A percentile compares a stretch with the other conserved stretches of the same genome.
Evolutionary conservation across 2,888 invertebrate genomes (phyloP).

Genomic region (Hoplodrina ambigua): DNA sequence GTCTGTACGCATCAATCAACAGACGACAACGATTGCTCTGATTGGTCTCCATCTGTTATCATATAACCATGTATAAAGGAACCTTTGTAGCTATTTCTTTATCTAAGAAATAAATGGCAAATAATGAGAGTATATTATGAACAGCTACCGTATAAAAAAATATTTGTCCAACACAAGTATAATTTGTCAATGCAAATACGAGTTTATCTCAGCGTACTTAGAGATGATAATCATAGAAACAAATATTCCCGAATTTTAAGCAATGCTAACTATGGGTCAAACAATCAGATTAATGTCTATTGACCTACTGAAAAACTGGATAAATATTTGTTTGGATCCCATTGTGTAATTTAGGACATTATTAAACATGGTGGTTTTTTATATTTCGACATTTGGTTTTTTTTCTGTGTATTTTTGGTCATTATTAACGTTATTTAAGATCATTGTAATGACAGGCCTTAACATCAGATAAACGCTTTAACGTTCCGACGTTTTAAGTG

Average conservation of each 20-base stretch:
- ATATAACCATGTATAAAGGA: conserved; percentile 20
- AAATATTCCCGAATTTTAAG: conserved; percentile 29
- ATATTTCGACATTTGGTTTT: not conserved
- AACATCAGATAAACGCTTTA: no score
- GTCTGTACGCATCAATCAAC: conserved; percentile 47
- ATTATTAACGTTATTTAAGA: not conserved
- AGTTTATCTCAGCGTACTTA: conserved; percentile 35
- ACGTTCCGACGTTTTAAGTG: no score
- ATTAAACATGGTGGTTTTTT: not conserved
- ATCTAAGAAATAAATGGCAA: conserved; percentile 24
- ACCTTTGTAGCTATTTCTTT: conserved; percentile 26
- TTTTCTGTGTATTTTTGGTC: not conserved
- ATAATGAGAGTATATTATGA: conserved; percentile 10
- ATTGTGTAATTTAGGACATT: conserved; percentile 9
- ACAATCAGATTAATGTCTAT: conserved; percentile 35
- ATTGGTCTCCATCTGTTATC: conserved; percentile 29
- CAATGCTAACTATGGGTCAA: conserved; percentile 11
- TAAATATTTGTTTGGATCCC: conserved; percentile 29
- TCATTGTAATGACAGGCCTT: no score
- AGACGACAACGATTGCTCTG: conserved; percentile 52
- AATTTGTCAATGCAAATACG: conserved; percentile 35
- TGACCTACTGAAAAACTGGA: conserved; percentile 8
- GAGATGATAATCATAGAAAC: conserved; percentile 26
- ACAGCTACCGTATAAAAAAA: conserved; percentile 33
- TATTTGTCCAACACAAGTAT: conserved; percentile 35